Conservation (phyloP, 2,888 invertebrate species). For the Thyatira batis region DNA sequence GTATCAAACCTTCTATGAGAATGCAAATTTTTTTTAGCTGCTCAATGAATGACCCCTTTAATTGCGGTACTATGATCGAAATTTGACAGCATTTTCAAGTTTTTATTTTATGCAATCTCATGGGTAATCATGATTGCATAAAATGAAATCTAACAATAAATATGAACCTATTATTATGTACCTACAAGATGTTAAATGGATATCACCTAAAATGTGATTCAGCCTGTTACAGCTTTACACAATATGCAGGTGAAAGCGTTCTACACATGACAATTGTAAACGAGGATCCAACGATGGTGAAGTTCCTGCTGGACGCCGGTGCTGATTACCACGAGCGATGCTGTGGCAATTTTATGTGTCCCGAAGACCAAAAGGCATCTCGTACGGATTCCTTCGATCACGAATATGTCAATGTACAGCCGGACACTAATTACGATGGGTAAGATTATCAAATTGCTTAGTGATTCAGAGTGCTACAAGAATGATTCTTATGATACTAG, state of each 20-base stretch:
- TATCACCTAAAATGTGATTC: no score
- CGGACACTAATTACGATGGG: constrained; percentile 93
- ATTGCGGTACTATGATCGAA: no score
- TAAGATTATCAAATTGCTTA: constrained; percentile 43
- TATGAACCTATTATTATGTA: no score
- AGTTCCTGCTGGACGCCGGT: constrained; percentile 94
- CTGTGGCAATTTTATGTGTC: constrained; percentile 97
- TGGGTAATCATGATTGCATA: no score
- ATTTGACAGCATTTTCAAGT: no score
- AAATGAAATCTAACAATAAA: no score
- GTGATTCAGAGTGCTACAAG: no score
- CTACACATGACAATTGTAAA: constrained; percentile 99
- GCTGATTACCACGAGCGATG: constrained; percentile 97
- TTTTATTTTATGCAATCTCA: background rate
- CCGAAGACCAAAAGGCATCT: constrained; percentile 97
- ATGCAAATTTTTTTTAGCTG: background rate
- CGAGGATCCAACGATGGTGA: constrained; percentile 98
- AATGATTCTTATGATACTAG: no score
- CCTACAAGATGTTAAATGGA: no score
- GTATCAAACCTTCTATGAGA: constrained; percentile 8
- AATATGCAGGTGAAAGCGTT: constrained; percentile 91
- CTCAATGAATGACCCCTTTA: background rate
- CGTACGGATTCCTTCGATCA: constrained; percentile 93
- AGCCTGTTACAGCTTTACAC: no score
- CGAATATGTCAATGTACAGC: constrained; percentile 93